Base-by-base conservation (phyloP, 2,113 vertebrate genomes). In the Psilopogon haemacephalus region DNA sequence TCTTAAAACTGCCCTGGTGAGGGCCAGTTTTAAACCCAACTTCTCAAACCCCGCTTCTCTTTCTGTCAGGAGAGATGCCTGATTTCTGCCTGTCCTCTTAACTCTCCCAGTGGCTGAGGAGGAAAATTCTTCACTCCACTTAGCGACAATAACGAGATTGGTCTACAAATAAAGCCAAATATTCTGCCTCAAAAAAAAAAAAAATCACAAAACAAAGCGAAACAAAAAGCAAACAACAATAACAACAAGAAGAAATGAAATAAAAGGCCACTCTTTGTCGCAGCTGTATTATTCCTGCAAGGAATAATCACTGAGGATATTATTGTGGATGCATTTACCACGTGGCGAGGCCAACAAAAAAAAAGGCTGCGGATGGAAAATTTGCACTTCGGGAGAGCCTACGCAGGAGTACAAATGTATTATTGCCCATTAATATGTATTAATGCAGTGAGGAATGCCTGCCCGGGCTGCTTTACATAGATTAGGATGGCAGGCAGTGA, bases 391-490 rank as follows among this genome's bases (percentile, higher is more conserved):
- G 83, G 79, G 94, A 97, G 97, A 97, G 97, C 95, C 67, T 95
- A 96, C 91, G 95, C 95, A 84, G 90, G 93, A 83, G 84, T 94
- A 95, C 95, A 96, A 97, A 94, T 96, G 95, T 94, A 97, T 96
- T 96, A 80, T 88, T 95, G 91, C 42, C 93, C 89, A 96, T 97
- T 96, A 97, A 97, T 96, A 97, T 96, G 96, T 85, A 98, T 97
- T 97, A 96, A 96, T 95, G 96, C 96, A 79, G 59, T 96, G 91
- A 77, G 95, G 96, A 93, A 97, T 95, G 93, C 93, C 97, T 90
- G 94, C 90, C 92, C 69, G 65, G 91, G 86, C 87, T 91, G 17
- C n/a, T 95, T 97, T 95, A 88, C 92, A 92, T 74, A 96, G 94
- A 89, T 96, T 78, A 96, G 94, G 96, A 95, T 92, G 93, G 89